Percentiles rank a stretch among this genome's conserved stretches.
phyloP scores from a whole-genome alignment of 1,140 invertebrate genomes.

The Goniozus legneri region DNA sequence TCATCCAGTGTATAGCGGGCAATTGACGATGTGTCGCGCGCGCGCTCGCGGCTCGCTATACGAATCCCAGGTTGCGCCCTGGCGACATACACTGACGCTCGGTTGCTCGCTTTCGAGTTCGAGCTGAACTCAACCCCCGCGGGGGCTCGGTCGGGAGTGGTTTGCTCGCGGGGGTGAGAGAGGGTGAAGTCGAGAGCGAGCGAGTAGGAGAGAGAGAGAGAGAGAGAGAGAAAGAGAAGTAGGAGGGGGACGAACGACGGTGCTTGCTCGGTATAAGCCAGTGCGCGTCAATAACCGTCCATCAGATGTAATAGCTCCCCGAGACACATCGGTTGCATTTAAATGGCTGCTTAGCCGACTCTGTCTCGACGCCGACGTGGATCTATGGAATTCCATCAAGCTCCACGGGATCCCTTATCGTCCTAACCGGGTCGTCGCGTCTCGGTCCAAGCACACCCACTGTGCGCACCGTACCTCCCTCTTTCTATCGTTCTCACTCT shows the following conservation, averaged over 20 bases:
- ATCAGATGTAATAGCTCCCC: conserved; percentile 57
- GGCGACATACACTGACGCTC: conserved; percentile 11
- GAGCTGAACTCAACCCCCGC: conserved; percentile 35
- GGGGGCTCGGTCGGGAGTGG: conserved; percentile 19
- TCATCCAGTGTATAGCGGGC: conserved; percentile 18
- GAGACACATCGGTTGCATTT: conserved; percentile 58
- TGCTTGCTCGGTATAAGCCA: conserved; percentile 46
- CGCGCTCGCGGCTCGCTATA: conserved; percentile 25
- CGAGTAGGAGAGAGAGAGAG: conserved; percentile 22
- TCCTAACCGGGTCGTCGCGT: conserved; percentile 46
- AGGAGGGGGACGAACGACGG: conserved; percentile 10
- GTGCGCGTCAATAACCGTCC: conserved; percentile 55
- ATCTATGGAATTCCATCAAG: conserved; percentile 58
- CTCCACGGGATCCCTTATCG: conserved; percentile 52
- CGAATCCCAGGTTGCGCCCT: conserved; percentile 11
- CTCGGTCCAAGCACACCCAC: conserved; percentile 27
- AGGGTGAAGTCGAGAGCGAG: conserved; percentile 9
- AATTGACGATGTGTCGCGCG: conserved; percentile 40
- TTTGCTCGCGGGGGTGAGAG: not conserved
- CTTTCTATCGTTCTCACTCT: conserved; percentile 8
- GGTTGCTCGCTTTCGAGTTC: conserved; percentile 19
- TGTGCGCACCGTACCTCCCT: conserved; percentile 16
- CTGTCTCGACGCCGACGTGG: conserved; percentile 55
- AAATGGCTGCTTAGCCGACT: conserved; percentile 57
- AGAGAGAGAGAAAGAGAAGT: conserved; percentile 12